Evolutionary conservation across 1,140 invertebrate genomes (phyloP).

Genomic region (Drosophila pectinifera): DNA sequence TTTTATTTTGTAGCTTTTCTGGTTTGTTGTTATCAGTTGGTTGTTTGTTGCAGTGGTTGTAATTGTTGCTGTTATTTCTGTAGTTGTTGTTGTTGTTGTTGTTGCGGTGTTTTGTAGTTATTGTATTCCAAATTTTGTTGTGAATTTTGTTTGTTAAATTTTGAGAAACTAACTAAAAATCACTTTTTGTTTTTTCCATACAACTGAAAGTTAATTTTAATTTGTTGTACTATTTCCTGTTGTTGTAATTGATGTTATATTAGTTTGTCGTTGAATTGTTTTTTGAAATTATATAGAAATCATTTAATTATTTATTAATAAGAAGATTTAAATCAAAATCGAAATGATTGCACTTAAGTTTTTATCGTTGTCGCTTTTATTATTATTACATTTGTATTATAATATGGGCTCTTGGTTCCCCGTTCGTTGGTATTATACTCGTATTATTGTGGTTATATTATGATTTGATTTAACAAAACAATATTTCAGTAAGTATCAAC

Average conservation of each 20-base stretch:
- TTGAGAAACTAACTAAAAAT: slow-evolving; percentile 85
- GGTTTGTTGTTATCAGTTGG: slow-evolving; percentile 64
- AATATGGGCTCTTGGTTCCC: slow-evolving; percentile 39
- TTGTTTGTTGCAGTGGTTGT: slow-evolving; percentile 54
- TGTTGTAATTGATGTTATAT: slow-evolving; percentile 40
- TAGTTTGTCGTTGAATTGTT: slow-evolving; percentile 62
- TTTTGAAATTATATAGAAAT: slow-evolving; percentile 58
- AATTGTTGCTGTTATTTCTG: slow-evolving; percentile 50
- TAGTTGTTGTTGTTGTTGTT: slow-evolving; percentile 58
- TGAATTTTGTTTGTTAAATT: slow-evolving; percentile 85
- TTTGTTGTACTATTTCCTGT: slow-evolving; percentile 68
- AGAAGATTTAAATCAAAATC: slow-evolving; percentile 64
- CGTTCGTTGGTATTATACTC: slow-evolving; percentile 45
- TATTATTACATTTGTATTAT: slow-evolving; percentile 69
- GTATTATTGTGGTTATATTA: slow-evolving; percentile 61
- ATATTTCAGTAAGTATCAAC: slow-evolving; percentile 85
- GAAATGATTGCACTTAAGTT: slow-evolving; percentile 78
- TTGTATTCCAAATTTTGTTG: slow-evolving; percentile 84
- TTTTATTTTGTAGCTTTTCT: slow-evolving; percentile 50
- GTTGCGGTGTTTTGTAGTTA: slow-evolving; percentile 74
- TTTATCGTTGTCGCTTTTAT: slow-evolving; percentile 50
- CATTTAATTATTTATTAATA: slow-evolving; percentile 30
- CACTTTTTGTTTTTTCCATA: slow-evolving; percentile 80
- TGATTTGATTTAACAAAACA: slow-evolving; percentile 75
- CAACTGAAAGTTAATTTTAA: slow-evolving; percentile 76